A percentile compares a stretch with the other conserved stretches of the same genome.
Evolutionary conservation across 2,113 vertebrate genomes (phyloP).

Genomic region (Donacobius atricapilla): DNA sequence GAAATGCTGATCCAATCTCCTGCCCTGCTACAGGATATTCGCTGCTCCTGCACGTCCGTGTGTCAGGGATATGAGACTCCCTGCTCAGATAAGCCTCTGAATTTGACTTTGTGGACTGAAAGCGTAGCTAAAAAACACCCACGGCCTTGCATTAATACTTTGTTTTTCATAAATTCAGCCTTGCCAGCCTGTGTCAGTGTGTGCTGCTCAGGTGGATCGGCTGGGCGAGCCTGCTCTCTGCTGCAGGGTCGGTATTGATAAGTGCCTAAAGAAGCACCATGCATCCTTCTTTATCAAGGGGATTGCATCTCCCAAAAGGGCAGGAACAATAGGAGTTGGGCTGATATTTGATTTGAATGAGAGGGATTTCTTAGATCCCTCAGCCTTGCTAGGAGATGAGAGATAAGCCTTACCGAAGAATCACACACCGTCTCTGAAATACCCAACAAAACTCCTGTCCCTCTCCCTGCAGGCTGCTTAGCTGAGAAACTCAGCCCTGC

Average conservation of each 20-base stretch:
- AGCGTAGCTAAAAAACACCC: background rate
- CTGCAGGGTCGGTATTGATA: background rate
- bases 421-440: background rate
- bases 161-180: background rate
- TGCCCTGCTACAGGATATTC: background rate
- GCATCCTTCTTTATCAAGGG: constrained; percentile 20
- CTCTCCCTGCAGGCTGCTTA: background rate
- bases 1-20: background rate
- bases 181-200: background rate
- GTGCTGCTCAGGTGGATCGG: background rate
- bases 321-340: constrained; percentile 14
- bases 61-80: background rate
- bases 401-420: constrained; percentile 4
- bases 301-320: background rate
- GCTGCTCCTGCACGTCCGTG: accelerated
- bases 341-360: constrained; percentile 43
- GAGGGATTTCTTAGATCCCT: constrained; percentile 29
- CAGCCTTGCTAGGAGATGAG: background rate
- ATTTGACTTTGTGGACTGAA: background rate
- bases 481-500: background rate
- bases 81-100: background rate
- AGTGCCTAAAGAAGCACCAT: background rate
- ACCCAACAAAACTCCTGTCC: background rate
- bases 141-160: background rate
- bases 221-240: background rate